Evolutionary conservation across 2,113 vertebrate species (phyloP).

Genomic region (Tragelaphus strepsiceros): DNA sequence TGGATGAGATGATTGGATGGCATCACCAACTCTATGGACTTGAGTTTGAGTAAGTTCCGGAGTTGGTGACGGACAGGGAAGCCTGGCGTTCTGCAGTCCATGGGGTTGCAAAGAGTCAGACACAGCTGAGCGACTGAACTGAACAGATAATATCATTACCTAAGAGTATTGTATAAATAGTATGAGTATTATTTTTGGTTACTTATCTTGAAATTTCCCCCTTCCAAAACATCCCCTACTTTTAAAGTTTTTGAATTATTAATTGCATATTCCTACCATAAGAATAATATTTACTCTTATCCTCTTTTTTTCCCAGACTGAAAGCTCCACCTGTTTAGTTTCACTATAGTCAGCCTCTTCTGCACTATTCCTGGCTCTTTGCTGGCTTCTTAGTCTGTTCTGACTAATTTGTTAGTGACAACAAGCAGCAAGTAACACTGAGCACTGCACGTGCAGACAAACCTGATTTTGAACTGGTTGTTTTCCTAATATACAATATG

Average conservation of each 20-base stretch:
- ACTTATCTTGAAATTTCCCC: not conserved
- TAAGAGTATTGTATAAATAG: not conserved
- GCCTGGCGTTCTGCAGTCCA: not conserved
- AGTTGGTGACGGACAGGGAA: not conserved
- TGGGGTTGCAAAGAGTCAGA: not conserved
- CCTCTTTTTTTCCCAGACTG: not conserved
- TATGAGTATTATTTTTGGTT: not conserved
- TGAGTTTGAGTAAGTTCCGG: not conserved
- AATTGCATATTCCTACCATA: not conserved
- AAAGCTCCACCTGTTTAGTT: not conserved
- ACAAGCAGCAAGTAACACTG: not conserved
- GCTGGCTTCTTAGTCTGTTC: not conserved
- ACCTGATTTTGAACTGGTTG: not conserved
- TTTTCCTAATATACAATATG: not conserved
- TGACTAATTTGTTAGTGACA: not conserved
- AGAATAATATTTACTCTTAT: not conserved
- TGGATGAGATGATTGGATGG: not conserved
- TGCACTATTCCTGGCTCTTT: not conserved
- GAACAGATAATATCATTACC: not conserved
- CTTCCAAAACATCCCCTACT: not conserved
- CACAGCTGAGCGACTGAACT: not conserved
- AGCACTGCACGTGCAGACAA: not conserved
- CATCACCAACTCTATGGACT: not conserved
- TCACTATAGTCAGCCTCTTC: not conserved
- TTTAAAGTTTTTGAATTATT: slow-evolving; percentile 15